A percentile compares a stretch with the other conserved stretches of the same genome.
Evolutionary conservation across 2,797 vertebrate genomes (phyloP).

Genomic region (Rallus crepitans): DNA sequence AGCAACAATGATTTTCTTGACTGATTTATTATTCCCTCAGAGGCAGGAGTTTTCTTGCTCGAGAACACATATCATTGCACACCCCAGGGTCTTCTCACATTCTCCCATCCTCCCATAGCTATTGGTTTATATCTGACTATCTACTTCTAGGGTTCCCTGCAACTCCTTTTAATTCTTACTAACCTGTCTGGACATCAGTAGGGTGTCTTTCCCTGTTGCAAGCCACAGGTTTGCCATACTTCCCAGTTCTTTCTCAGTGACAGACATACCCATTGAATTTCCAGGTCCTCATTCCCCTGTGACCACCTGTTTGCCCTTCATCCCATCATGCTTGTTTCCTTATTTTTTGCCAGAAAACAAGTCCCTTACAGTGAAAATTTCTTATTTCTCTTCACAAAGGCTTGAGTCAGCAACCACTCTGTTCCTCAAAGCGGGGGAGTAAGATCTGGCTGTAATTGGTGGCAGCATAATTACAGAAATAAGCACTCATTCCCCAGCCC

Average conservation of each 20-base stretch:
- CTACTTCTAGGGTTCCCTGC: neutral
- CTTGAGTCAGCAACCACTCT: neutral
- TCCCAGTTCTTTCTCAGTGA: neutral
- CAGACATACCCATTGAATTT: neutral
- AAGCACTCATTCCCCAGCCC: neutral
- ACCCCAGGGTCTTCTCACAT: neutral
- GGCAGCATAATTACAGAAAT: neutral
- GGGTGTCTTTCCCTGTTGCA: neutral
- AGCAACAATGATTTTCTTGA: neutral
- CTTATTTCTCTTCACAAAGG: neutral
- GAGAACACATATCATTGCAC: rapidly evolving
- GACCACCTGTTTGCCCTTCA: neutral
- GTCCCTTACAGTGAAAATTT: rapidly evolving
- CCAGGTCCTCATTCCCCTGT: neutral
- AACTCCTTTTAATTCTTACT: neutral
- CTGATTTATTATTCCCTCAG: neutral
- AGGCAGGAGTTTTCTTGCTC: neutral
- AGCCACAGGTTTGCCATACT: neutral
- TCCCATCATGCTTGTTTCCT: neutral
- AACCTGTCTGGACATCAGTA: neutral
- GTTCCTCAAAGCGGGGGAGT: neutral
- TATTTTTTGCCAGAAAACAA: neutral
- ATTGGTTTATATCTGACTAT: neutral
- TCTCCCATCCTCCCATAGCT: neutral
- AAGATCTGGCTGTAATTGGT: neutral